These are phyloP conservation scores for Melanophora roralis DNA, from an alignment of 2,888 invertebrate genomes.

Conservation along the genomic window DNA sequence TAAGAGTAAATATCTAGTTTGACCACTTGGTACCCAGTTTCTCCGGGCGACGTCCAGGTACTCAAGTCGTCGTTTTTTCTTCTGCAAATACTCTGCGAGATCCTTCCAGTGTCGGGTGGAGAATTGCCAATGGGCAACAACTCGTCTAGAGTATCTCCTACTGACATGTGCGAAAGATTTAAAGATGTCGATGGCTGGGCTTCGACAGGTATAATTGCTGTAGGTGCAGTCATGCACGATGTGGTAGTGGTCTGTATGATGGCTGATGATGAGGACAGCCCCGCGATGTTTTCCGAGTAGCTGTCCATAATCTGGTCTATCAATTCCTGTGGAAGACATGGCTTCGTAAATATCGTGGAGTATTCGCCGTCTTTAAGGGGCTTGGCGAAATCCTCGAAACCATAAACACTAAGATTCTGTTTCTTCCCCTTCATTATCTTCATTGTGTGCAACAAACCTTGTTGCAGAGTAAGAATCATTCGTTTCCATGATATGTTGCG, in stretches of 20 bases:
- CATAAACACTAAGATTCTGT: too few species aligned
- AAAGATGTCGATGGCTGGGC: neutral
- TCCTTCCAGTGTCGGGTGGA: constrained; percentile 19
- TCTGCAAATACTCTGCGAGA: constrained; percentile 16
- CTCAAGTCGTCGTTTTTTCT: neutral
- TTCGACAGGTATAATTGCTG: constrained; percentile 17
- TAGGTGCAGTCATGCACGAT: constrained; percentile 22
- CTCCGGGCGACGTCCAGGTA: constrained; percentile 23
- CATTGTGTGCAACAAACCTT: too few species aligned
- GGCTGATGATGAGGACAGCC: too few species aligned
- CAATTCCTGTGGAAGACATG: too few species aligned
- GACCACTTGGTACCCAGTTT: constrained; percentile 23
- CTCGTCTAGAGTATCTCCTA: neutral
- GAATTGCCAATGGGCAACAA: neutral
- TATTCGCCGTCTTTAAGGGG: too few species aligned
- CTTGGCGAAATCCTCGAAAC: too few species aligned
- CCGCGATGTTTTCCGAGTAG: too few species aligned
- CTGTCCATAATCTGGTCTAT: too few species aligned
- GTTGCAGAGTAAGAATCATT: too few species aligned
- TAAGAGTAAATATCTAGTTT: constrained; percentile 40
- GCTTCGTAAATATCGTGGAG: too few species aligned
- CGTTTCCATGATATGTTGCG: too few species aligned
- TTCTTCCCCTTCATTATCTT: too few species aligned
- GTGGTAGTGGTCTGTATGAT: neutral
- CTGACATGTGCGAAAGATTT: neutral